A percentile compares a stretch with the other conserved stretches of the same genome.
Conservation (phyloP, 1,140 invertebrate species). For the Anagrus nilaparvatae region DNA sequence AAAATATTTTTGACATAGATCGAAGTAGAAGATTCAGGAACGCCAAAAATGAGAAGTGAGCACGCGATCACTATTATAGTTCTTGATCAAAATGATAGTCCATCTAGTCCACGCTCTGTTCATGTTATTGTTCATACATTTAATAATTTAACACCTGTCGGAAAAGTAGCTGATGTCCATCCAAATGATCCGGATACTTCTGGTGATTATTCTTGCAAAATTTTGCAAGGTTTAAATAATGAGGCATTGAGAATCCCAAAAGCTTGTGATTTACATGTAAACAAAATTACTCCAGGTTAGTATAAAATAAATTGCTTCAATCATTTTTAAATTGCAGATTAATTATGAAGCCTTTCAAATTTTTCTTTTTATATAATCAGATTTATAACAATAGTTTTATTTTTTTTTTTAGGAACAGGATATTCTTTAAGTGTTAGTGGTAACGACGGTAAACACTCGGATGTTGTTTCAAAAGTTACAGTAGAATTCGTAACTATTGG, state of each 20-base stretch:
- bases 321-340: slow-evolving; percentile 8
- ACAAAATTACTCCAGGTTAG: slow-evolving; percentile 50
- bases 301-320: slow-evolving; percentile 17
- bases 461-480: slow-evolving; percentile 74
- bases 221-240: slow-evolving; percentile 50
- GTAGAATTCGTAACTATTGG: slow-evolving; percentile 72
- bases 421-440: slow-evolving; percentile 71
- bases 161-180: slow-evolving; percentile 81
- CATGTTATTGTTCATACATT: slow-evolving; percentile 72
- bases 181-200: slow-evolving; percentile 82
- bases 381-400: slow-evolving; percentile 6
- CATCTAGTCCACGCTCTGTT: slow-evolving; percentile 72
- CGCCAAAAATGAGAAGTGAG: slow-evolving; percentile 68
- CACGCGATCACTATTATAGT: slow-evolving; percentile 68
- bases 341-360: slow-evolving; percentile 5
- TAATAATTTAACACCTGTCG: slow-evolving; percentile 57
- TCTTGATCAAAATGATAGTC: slow-evolving; percentile 84
- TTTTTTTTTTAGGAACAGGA: slow-evolving; percentile 39
- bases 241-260: slow-evolving; percentile 61
- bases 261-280: slow-evolving; percentile 69
- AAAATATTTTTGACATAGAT: slow-evolving; percentile 41
- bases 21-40: slow-evolving; percentile 82
- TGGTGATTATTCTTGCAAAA: slow-evolving; percentile 79
- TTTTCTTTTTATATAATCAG: slow-evolving; percentile 10
- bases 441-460: slow-evolving; percentile 77